These are phyloP conservation scores for Girardinus metallicus DNA, from an alignment of 2,797 vertebrate genomes.

Conservation along the genomic window DNA sequence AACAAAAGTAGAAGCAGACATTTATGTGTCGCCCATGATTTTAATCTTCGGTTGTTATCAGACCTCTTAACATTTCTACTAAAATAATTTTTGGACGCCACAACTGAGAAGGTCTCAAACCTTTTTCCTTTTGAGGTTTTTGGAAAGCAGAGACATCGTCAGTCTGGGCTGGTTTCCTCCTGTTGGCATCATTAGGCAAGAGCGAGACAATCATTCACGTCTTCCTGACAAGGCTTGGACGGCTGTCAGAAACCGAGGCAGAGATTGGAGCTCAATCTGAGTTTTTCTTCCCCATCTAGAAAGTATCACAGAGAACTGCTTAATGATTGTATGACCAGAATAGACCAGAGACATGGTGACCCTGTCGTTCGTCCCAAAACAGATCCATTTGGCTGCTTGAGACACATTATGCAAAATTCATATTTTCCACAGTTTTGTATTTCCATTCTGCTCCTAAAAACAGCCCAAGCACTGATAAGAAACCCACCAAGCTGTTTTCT, in stretches of 20 bases:
- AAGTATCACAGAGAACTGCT: neutral
- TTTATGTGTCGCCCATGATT: neutral
- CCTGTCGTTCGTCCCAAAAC: neutral
- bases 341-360: neutral
- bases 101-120: neutral
- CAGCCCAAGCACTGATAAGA: too few species aligned
- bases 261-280: neutral
- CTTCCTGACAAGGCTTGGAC: neutral
- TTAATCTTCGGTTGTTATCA: neutral
- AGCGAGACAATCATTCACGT: neutral
- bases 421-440: too few species aligned
- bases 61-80: neutral
- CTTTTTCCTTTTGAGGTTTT: neutral
- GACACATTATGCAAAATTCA: neutral
- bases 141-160: neutral
- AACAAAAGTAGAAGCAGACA: neutral
- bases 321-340: constrained; percentile 18
- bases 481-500: too few species aligned
- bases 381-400: neutral
- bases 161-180: constrained; percentile 11
- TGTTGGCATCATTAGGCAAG: neutral
- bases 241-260: neutral
- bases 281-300: neutral
- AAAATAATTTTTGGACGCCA: neutral
- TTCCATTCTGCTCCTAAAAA: too few species aligned